These are phyloP conservation scores for Protonibea diacanthus DNA, from an alignment of 2,797 vertebrate genomes.

Conservation along the genomic window DNA sequence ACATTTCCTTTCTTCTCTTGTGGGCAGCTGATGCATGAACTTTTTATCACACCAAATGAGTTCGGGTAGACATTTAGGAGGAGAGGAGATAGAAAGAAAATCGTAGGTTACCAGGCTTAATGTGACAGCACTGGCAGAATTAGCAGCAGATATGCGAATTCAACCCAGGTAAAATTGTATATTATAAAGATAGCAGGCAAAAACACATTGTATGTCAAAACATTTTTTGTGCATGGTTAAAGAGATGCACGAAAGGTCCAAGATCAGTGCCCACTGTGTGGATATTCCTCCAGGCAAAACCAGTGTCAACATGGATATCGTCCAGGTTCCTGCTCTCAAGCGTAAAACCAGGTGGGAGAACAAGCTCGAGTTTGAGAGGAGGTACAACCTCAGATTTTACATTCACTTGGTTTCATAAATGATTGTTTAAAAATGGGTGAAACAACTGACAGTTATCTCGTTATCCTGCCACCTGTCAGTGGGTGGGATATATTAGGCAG, in stretches of 20 bases:
- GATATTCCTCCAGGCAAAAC: neutral
- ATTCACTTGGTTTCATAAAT: neutral
- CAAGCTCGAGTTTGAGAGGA: neutral
- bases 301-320: neutral
- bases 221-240: neutral
- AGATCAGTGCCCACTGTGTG: neutral
- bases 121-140: neutral
- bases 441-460: too few relatives aligned
- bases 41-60: neutral
- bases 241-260: neutral
- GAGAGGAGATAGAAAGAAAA: neutral
- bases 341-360: neutral
- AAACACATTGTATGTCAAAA: neutral
- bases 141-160: neutral
- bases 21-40: neutral
- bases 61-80: too few relatives aligned
- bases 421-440: neutral
- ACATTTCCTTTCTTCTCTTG: neutral
- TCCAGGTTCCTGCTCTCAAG: rapidly evolving
- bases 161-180: neutral
- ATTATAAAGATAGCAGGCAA: neutral
- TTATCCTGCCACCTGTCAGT: too few relatives aligned
- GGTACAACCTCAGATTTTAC: neutral
- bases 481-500: too few relatives aligned
- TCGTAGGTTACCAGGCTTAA: neutral